A percentile compares a stretch with the other conserved stretches of the same genome.
phyloP scores from a whole-genome alignment of 2,113 vertebrate genomes.

The Psilopsiagon aurifrons region DNA sequence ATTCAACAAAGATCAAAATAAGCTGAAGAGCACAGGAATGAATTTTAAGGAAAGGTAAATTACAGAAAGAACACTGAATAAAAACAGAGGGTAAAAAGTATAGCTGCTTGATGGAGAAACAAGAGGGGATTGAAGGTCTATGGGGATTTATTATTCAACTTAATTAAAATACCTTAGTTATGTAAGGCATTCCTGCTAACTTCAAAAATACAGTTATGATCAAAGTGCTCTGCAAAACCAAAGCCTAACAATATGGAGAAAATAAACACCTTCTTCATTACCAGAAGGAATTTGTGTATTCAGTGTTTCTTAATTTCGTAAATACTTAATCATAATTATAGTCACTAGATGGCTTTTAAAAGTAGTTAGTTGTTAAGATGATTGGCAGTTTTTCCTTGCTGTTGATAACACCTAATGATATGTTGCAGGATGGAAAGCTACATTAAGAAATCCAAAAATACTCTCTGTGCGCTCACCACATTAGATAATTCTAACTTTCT shows the following conservation, averaged over 20 bases:
- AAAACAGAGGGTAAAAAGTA: not conserved
- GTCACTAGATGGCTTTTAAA: slow-evolving; percentile 66
- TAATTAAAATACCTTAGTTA: not conserved
- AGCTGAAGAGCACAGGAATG: not conserved
- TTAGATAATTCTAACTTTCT: slow-evolving; percentile 35
- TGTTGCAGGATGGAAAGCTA: slow-evolving; percentile 37
- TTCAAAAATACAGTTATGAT: not conserved
- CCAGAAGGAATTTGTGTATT: slow-evolving; percentile 67
- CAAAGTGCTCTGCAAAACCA: not conserved
- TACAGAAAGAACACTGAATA: not conserved
- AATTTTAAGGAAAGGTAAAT: not conserved
- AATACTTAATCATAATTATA: slow-evolving; percentile 78
- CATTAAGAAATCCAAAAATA: slow-evolving; percentile 70
- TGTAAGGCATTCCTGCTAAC: not conserved
- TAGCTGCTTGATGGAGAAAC: not conserved
- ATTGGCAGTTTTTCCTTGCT: slow-evolving; percentile 74
- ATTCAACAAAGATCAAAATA: not conserved
- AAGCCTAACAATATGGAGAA: slow-evolving; percentile 16
- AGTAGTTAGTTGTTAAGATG: slow-evolving; percentile 70
- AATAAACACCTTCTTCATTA: slow-evolving; percentile 51
- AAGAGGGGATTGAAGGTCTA: not conserved
- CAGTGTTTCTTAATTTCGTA: slow-evolving; percentile 62
- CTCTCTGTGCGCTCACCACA: slow-evolving; percentile 22
- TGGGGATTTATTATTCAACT: not conserved
- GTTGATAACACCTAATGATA: slow-evolving; percentile 75